Conservation (phyloP, 2,113 vertebrate genomes). For the Gallinago paraguaiae region DNA sequence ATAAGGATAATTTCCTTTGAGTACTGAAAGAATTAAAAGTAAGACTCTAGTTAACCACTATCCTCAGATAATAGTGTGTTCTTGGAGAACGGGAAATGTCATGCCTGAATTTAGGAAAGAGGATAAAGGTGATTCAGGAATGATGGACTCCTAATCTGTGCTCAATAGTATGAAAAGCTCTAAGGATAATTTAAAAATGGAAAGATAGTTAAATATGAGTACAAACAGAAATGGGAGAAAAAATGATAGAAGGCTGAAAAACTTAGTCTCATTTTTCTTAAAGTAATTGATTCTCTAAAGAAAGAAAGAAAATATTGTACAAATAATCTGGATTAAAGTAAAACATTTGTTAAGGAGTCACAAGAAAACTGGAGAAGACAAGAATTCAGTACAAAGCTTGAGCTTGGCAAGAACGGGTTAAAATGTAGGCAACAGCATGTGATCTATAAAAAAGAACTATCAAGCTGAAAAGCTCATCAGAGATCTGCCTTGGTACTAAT, state of each 20-base stretch:
- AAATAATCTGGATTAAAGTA: neutral
- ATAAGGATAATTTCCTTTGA: neutral
- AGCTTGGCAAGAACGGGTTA: neutral
- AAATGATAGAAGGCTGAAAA: neutral
- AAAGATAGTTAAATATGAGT: neutral
- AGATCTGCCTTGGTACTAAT: neutral
- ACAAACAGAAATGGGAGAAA: neutral
- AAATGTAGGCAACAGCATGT: neutral
- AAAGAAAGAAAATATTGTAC: neutral
- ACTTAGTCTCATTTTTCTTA: neutral
- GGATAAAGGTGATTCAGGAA: neutral
- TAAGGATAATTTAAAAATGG: neutral
- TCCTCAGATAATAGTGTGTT: neutral
- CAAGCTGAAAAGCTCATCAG: neutral
- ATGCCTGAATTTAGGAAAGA: neutral
- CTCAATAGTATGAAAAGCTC: neutral
- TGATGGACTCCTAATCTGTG: neutral
- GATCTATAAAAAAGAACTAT: neutral
- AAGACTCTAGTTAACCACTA: neutral
- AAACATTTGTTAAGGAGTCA: neutral
- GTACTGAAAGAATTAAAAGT: neutral
- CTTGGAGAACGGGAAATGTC: neutral
- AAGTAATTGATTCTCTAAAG: neutral
- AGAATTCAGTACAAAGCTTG: neutral
- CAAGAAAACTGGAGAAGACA: neutral